Evolutionary conservation across 2,113 vertebrate species (phyloP).

Genomic region (Indicator indicator): DNA sequence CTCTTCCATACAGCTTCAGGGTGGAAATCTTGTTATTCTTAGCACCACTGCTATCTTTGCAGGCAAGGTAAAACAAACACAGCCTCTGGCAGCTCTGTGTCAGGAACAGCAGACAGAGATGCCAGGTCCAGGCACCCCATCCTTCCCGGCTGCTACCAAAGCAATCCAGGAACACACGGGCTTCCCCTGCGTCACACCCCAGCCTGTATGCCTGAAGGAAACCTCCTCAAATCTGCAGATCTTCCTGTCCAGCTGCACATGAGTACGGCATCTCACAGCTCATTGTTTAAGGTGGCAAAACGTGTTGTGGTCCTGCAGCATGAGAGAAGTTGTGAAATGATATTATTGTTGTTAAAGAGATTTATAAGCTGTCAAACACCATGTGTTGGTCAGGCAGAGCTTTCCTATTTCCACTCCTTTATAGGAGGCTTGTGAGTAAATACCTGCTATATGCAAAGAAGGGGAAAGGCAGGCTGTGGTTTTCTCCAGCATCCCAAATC

Average conservation of each 20-base stretch:
- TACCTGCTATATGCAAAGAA: neutral
- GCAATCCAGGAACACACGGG: neutral
- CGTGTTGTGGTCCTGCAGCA: fast-evolving
- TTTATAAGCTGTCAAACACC: neutral
- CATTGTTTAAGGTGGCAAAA: neutral
- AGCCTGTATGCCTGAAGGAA: neutral
- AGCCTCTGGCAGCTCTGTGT: neutral
- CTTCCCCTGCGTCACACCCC: neutral
- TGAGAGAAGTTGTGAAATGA: neutral
- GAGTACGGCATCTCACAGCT: neutral
- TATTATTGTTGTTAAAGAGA: neutral
- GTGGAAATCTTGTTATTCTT: neutral
- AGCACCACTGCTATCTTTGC: neutral
- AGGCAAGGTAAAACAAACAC: neutral
- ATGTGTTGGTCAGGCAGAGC: neutral
- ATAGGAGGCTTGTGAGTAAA: neutral
- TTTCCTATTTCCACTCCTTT: neutral
- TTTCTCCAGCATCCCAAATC: neutral
- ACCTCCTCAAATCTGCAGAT: neutral
- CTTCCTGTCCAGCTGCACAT: neutral
- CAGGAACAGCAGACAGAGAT: neutral
- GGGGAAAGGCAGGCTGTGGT: neutral
- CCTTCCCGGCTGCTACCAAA: neutral
- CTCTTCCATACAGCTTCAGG: neutral
- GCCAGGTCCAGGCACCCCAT: neutral